Evolutionary conservation across 1,140 invertebrate genomes (phyloP), one percentile per base, ranked within the genome.

Genomic region (Lordiphosa mommai): DNA sequence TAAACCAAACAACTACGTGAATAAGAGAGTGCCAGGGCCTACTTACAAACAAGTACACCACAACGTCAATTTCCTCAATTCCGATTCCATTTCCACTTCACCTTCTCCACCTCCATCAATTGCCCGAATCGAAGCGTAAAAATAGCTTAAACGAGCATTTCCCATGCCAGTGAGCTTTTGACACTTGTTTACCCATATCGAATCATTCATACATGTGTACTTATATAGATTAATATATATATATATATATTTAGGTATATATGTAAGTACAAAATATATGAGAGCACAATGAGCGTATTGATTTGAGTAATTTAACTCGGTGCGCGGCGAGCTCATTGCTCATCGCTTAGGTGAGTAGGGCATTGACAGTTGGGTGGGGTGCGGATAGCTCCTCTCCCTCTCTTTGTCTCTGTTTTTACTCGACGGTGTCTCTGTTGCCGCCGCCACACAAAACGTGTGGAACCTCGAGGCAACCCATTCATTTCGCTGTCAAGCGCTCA

Each of bases 51-150:
- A 23, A 17, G 30, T 34, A 14, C 7, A 12, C 6, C 38, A 10
- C 14, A 17, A 32, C 14, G 8, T 4, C 13, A 27, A 8, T 3
- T 20, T 29, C 9, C n/a, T 7, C 44, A 4, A 50, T 41, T 29
- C 12, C 3, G 17, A 9, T 16, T 32, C 20, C 17, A 38, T 33
- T 36, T 6, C 10, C 29, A 48, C 57, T 29, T 49, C 16, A 44
- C 8, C 40, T 43, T 16, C 10, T 44, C 10, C 37, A 34, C 5
- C 23, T 48, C 49, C 46, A 16, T 82, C 65, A 80, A 79, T 79
- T 80, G 61, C 52, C 76, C 49, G 76, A 82, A 82, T 80, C 74
- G 71, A 58, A 65, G 70, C 70, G 74, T 80, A 80, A 74, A 80
- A 80, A 80, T 82, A 80, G 55, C 71, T 82, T 56, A 74, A 70